These are phyloP conservation scores for Hoplias malabaricus DNA, from an alignment of 2,113 vertebrate genomes.

Conservation along the genomic window DNA sequence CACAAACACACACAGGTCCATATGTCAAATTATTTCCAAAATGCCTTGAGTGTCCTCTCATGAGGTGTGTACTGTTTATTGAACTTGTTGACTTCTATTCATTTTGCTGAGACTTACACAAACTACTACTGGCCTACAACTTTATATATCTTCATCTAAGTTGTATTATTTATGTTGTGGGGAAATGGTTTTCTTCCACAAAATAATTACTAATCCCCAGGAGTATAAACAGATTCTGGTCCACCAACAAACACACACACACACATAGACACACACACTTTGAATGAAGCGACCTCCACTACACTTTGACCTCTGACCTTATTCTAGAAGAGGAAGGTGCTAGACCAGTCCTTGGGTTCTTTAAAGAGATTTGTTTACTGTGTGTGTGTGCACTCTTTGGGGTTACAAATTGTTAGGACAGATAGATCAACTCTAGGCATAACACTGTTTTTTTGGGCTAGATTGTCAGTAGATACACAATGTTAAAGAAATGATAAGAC, in stretches of 20 bases:
- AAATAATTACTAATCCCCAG: too few species aligned
- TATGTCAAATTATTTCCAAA: not conserved
- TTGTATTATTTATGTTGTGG: too few species aligned
- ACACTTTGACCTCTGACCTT: slow-evolving; percentile 39
- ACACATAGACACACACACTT: slow-evolving; percentile 25
- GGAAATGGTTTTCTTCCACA: too few species aligned
- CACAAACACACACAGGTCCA: not conserved
- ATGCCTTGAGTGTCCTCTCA: not conserved
- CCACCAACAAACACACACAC: not conserved
- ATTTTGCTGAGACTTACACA: too few species aligned
- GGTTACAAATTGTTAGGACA: too few species aligned
- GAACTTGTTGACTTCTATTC: slow-evolving; percentile 35
- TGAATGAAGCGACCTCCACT: slow-evolving; percentile 34
- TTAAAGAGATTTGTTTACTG: slow-evolving; percentile 35
- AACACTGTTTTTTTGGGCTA: too few species aligned
- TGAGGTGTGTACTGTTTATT: slow-evolving; percentile 8
- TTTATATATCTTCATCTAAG: too few species aligned
- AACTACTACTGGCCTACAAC: too few species aligned
- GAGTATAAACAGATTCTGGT: too few species aligned
- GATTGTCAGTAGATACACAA: too few species aligned
- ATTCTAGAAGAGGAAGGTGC: slow-evolving; percentile 22
- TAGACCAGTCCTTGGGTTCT: slow-evolving; percentile 31
- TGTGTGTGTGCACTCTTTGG: slow-evolving; percentile 51
- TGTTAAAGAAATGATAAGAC: too few species aligned
- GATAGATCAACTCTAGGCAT: too few species aligned